phyloP scores from a whole-genome alignment of 2,888 invertebrate genomes.

The Heteromyza rotundicornis region DNA sequence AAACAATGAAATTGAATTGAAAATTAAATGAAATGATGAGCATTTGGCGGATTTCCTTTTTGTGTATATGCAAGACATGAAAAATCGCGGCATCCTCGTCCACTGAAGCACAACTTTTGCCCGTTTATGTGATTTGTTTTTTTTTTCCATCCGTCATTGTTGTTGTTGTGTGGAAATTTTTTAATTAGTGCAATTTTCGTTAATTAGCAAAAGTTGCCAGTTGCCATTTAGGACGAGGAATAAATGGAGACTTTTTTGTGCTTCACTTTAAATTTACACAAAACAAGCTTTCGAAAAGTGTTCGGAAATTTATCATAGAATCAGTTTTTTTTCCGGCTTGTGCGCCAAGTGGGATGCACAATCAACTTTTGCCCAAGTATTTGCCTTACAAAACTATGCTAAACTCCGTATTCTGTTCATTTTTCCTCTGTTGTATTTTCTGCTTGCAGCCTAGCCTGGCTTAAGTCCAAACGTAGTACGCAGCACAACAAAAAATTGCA shows the following conservation, averaged over 20 bases:
- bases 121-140: background rate
- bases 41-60: background rate
- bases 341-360: background rate
- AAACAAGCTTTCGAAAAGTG: no score
- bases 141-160: conserved; percentile 12
- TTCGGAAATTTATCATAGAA: no score
- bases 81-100: background rate
- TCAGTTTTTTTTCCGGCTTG: no score
- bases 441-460: background rate
- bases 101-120: background rate
- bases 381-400: background rate
- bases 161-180: conserved; percentile 17
- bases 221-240: background rate
- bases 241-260: background rate
- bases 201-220: conserved; percentile 26
- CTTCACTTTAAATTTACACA: no score
- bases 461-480: background rate
- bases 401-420: no score
- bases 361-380: background rate
- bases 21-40: conserved; percentile 14
- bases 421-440: no score
- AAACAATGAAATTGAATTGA: conserved; percentile 14
- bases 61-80: background rate
- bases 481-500: background rate
- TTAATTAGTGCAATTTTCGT: conserved; percentile 34